These are phyloP conservation scores for Sycon ciliatum DNA, from an alignment of 37 sponge, comb jelly and placozoan genomes.

Conservation along the genomic window DNA sequence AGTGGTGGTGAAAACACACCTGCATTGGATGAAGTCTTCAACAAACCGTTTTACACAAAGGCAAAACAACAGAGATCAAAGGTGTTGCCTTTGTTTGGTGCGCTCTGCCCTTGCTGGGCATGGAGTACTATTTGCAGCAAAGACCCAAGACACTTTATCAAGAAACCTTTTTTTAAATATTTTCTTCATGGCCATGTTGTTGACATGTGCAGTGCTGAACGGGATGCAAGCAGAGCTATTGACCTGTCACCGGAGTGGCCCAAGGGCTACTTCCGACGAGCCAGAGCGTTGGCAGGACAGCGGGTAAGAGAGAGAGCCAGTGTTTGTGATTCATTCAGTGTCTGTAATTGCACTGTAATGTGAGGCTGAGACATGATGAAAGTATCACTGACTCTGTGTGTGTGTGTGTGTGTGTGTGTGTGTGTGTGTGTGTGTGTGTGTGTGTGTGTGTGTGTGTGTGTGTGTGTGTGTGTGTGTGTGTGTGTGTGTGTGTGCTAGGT, in stretches of 20 bases:
- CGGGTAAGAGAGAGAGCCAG: neutral
- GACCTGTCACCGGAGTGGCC: conserved; percentile 53
- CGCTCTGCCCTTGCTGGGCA: no score
- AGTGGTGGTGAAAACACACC: no score
- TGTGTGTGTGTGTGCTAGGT: neutral
- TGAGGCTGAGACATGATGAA: neutral
- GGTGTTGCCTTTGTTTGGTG: no score
- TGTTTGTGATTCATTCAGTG: conserved; percentile 13
- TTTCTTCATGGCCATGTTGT: no score
- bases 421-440: neutral
- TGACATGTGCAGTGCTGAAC: conserved; percentile 45
- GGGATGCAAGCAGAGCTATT: conserved; percentile 58
- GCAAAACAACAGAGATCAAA: no score
- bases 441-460: neutral
- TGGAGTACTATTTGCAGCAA: no score
- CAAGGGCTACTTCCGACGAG: conserved; percentile 74
- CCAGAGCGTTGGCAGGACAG: conserved; percentile 58
- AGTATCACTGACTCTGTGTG: conserved; percentile 13
- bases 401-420: neutral
- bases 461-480: neutral
- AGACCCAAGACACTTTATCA: no score
- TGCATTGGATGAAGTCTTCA: no score
- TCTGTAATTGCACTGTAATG: neutral
- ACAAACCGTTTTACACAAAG: no score
- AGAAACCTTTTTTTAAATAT: no score